phyloP scores from a whole-genome alignment of 2,113 vertebrate genomes.

The Crotophaga sulcirostris region DNA sequence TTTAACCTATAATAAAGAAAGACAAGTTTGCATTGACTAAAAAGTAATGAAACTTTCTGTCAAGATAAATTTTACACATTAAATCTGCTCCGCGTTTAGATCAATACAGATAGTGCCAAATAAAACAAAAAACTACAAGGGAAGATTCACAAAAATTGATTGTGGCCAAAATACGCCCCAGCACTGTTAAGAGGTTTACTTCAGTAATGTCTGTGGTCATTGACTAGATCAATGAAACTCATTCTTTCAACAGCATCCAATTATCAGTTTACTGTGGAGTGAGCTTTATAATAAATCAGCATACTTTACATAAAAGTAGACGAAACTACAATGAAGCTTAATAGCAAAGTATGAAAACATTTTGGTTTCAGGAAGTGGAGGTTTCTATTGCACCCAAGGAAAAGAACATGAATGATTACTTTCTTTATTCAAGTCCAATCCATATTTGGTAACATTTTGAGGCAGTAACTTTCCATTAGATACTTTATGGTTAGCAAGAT shows the following conservation, averaged over 20 bases:
- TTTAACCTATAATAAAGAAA: constrained; percentile 71
- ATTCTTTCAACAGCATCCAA: constrained; percentile 98
- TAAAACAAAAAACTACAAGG: constrained; percentile 79
- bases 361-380: constrained; percentile 19
- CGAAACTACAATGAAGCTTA: constrained; percentile 81
- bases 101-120: constrained; percentile 86
- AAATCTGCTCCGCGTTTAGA: constrained; percentile 82
- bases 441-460: constrained; percentile 29
- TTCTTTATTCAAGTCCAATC: constrained; percentile 51
- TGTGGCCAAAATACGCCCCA: constrained; percentile 85
- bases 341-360: constrained; percentile 72
- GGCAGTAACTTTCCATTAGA: constrained; percentile 28
- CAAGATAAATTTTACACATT: constrained; percentile 84
- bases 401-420: constrained; percentile 46
- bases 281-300: constrained; percentile 91
- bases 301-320: constrained; percentile 86
- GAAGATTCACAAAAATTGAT: constrained; percentile 91
- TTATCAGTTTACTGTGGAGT: constrained; percentile 93
- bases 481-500: constrained; percentile 60
- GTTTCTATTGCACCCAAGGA: constrained; percentile 13
- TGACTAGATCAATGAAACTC: constrained; percentile 96
- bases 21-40: constrained; percentile 60
- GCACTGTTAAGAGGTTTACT: constrained; percentile 87
- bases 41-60: constrained; percentile 84
- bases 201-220: constrained; percentile 90